A percentile compares a stretch with the other conserved stretches of the same genome.
These are phyloP conservation scores for Aphidoletes aphidimyza DNA, from an alignment of 2,888 invertebrate species.

Conservation along the genomic window DNA sequence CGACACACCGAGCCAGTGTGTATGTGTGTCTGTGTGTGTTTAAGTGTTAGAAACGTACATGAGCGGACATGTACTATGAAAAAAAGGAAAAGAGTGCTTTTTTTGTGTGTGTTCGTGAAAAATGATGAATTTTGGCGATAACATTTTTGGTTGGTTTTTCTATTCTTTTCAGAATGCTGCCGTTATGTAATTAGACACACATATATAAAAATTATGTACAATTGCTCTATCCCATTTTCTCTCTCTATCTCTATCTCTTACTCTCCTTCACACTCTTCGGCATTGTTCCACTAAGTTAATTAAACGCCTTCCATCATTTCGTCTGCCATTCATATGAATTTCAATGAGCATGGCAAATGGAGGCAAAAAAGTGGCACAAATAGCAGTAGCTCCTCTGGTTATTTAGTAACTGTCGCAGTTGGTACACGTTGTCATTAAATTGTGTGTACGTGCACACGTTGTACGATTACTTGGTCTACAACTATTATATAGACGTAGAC, in stretches of 20 bases:
- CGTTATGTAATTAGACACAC: neutral
- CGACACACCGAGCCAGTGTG: too few species aligned
- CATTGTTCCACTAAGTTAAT: constrained; percentile 25
- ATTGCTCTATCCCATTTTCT: neutral
- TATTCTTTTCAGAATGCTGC: neutral
- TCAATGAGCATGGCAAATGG: neutral
- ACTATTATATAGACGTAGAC: constrained; percentile 47
- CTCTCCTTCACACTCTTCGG: neutral
- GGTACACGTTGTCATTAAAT: constrained; percentile 44
- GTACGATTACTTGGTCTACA: neutral
- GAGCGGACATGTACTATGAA: neutral
- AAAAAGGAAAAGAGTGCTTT: neutral
- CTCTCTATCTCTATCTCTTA: neutral
- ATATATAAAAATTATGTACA: neutral
- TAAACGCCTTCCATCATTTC: constrained; percentile 49
- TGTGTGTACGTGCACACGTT: constrained; percentile 47
- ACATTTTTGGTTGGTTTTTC: neutral
- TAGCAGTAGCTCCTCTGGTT: constrained; percentile 26
- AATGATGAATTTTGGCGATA: constrained; percentile 16
- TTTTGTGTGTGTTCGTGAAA: neutral
- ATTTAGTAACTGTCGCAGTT: constrained; percentile 30
- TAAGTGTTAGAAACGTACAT: too few species aligned
- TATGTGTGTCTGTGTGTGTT: too few species aligned
- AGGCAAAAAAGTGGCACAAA: neutral
- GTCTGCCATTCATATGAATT: constrained; percentile 46